These are phyloP conservation scores for Sialis lutaria DNA, from an alignment of 2,888 invertebrate species.

Conservation along the genomic window DNA sequence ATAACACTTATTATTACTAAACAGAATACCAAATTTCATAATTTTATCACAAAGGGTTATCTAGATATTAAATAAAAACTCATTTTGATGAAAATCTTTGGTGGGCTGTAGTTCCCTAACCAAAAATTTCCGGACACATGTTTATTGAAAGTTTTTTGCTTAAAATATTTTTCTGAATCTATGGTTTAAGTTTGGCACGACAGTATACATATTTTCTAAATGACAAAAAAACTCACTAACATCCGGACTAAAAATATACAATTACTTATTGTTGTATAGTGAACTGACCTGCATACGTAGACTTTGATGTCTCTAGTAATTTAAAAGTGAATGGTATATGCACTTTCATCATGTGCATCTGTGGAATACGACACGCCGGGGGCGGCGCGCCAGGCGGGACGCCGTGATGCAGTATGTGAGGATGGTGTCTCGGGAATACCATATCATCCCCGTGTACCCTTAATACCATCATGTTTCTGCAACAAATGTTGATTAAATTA, in stretches of 20 bases:
- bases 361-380: slow-evolving; percentile 44
- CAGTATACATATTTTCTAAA: no score
- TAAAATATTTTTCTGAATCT: no score
- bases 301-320: slow-evolving; percentile 49
- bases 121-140: no score
- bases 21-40: no score
- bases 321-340: slow-evolving; percentile 72
- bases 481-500: slow-evolving; percentile 11
- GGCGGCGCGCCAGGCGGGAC: slow-evolving; percentile 30
- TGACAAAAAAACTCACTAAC: no score
- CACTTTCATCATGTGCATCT: slow-evolving; percentile 68
- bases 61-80: no score
- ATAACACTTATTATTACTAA: no score
- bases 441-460: slow-evolving; percentile 53
- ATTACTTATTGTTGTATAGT: background rate
- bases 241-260: background rate
- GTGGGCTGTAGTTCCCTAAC: no score
- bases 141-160: no score
- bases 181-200: no score
- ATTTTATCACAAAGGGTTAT: no score
- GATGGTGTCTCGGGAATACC: slow-evolving; percentile 31
- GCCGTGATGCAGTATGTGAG: slow-evolving; percentile 19
- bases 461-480: slow-evolving; percentile 60
- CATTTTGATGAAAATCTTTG: no score
- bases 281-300: slow-evolving; percentile 49